Evolutionary conservation across 1,140 invertebrate species (phyloP).

Genomic region (Leptopilina boulardi): DNA sequence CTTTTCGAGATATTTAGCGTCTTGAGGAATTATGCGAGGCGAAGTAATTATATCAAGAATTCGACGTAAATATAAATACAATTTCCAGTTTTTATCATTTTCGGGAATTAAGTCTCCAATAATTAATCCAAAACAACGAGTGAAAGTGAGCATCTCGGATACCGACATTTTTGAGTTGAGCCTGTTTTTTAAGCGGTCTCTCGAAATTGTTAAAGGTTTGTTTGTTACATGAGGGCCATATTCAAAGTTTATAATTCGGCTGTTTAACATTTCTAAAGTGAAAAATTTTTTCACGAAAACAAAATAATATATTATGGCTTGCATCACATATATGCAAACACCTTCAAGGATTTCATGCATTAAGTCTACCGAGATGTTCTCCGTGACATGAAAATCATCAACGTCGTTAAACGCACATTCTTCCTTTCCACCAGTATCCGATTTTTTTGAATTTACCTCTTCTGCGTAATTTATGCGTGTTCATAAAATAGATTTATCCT

Average conservation of each 20-base stretch:
- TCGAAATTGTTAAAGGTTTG: neutral
- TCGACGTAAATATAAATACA: neutral
- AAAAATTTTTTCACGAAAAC: constrained; percentile 32
- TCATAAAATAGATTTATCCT: neutral
- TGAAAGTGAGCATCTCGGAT: neutral
- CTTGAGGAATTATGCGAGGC: neutral
- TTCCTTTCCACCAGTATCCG: neutral
- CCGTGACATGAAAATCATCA: constrained; percentile 6
- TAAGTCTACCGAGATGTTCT: neutral
- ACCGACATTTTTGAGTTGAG: neutral
- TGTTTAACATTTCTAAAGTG: constrained; percentile 23
- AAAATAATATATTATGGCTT: neutral
- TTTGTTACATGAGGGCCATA: neutral
- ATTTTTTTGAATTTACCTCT: neutral
- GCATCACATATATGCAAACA: constrained; percentile 2
- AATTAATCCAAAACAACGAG: neutral
- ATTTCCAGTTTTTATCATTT: neutral
- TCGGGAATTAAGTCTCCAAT: neutral
- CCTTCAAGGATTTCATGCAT: constrained; percentile 16
- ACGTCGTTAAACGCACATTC: constrained; percentile 4
- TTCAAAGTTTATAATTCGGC: constrained; percentile 12
- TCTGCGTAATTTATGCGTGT: neutral
- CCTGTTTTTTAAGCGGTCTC: neutral
- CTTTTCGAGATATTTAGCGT: neutral
- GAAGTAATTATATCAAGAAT: neutral